Evolutionary conservation across 2,888 invertebrate genomes (phyloP), one percentile per base, ranked within the genome.

Genomic region (Drosophila barbarae): DNA sequence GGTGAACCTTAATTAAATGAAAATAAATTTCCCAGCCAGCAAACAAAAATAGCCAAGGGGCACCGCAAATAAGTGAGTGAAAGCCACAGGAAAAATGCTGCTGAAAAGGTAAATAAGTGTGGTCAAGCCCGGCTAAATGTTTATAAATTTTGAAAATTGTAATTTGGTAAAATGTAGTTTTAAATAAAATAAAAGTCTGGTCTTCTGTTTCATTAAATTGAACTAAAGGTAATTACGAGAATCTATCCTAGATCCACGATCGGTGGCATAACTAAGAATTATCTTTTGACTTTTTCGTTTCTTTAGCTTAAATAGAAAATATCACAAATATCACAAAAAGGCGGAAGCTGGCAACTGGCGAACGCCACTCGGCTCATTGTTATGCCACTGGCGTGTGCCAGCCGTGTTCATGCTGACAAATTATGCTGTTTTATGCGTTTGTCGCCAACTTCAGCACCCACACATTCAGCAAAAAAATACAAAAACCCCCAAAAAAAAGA

Each of bases 351-450:
- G 34, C 8, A 44, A 46, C n/a, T 35, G 35, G 35, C 35, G 35
- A 36, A 15, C n/a, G 35, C 8, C 36, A 36, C 46, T 47, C 18
- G 50, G 64, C 66, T 83, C 80, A 84, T 83, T 83, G 71, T 71
- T 82, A 83, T 83, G 80, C 84, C 63, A 63, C n/a, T 55, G 67
- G 71, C 65, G 70, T 77, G 38, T 47, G 56, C 47, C 53, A 52
- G 64, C 66, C 47, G 56, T 72, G 69, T 75, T 79, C 73, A 68
- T 72, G 74, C 76, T 77, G 83, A 83, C 84, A 84, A 84, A 81
- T 84, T 84, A 84, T 84, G 76, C 77, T 73, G 74, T 76, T 84
- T 82, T 78, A 82, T 83, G 77, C 76, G 77, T 74, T 74, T 81
- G 77, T 80, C 74, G 73, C 70, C 82, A 72, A 47, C 56, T 46